These are phyloP conservation scores for Sebastes reedi DNA, from an alignment of 2,797 vertebrate species.

Conservation along the genomic window DNA sequence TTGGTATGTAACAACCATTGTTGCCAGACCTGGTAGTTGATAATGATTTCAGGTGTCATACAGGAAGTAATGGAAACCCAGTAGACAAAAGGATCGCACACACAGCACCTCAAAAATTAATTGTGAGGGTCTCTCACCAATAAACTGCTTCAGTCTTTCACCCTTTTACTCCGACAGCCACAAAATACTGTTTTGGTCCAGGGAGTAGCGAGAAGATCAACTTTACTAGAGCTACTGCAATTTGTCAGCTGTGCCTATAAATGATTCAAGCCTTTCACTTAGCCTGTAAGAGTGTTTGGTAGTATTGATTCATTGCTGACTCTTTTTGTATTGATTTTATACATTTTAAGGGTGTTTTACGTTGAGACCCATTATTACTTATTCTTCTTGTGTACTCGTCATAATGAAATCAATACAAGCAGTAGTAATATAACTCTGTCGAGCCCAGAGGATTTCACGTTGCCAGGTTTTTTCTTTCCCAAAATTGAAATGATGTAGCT, in stretches of 20 bases:
- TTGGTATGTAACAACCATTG: not conserved
- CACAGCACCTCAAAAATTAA: not conserved
- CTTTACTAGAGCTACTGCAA: slow-evolving; percentile 7
- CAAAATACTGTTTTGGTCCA: not conserved
- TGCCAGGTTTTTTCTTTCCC: not conserved
- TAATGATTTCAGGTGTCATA: slow-evolving; percentile 2
- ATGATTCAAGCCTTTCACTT: slow-evolving; percentile 30
- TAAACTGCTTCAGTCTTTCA: not conserved
- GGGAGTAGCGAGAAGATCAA: not conserved
- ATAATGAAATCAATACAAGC: slow-evolving; percentile 30
- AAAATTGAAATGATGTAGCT: slow-evolving; percentile 30
- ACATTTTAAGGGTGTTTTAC: slow-evolving; percentile 29
- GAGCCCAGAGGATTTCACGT: not conserved
- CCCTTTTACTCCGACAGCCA: not conserved
- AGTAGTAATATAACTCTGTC: slow-evolving; percentile 7
- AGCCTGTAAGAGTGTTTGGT: slow-evolving; percentile 13
- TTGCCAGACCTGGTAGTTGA: not conserved
- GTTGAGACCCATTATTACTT: not conserved
- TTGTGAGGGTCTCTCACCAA: not conserved
- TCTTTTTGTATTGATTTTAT: slow-evolving; percentile 29
- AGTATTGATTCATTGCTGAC: slow-evolving; percentile 20
- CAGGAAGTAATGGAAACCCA: not conserved
- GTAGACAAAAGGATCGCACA: not conserved
- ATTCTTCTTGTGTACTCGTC: slow-evolving; percentile 20
- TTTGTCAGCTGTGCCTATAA: slow-evolving; percentile 19